A percentile compares a stretch with the other conserved stretches of the same genome.
phyloP scores from a whole-genome alignment of 2,113 vertebrate species.

The Saccopteryx bilineata region DNA sequence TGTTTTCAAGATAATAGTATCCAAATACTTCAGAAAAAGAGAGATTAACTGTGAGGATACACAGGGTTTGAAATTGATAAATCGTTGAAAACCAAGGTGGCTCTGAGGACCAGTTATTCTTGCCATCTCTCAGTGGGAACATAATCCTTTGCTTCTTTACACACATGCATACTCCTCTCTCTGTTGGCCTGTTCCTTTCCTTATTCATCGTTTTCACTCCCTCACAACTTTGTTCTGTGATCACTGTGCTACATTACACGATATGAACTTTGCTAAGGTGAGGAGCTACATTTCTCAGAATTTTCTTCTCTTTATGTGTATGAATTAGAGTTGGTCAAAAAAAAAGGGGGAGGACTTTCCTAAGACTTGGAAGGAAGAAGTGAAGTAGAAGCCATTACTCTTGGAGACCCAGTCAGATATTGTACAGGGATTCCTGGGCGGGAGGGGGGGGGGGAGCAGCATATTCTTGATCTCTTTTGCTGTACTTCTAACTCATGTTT shows the following conservation, averaged over 20 bases:
- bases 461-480: not conserved
- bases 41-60: not conserved
- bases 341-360: not conserved
- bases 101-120: not conserved
- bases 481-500: not conserved
- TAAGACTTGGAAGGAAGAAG: not conserved
- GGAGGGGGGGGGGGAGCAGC: not conserved
- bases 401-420: not conserved
- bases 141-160: not conserved
- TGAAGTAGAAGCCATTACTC: not conserved
- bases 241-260: not conserved
- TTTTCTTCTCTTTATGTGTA: not conserved
- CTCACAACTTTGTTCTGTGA: not conserved
- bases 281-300: not conserved
- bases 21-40: slow-evolving; percentile 10
- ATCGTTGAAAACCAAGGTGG: not conserved
- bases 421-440: not conserved
- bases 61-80: not conserved
- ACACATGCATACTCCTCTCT: not conserved
- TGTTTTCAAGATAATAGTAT: not conserved
- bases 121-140: not conserved
- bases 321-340: not conserved
- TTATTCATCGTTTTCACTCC: not conserved
- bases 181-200: not conserved
- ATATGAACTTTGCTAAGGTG: not conserved